Evolutionary conservation across 2,888 invertebrate species (phyloP).

Genomic region (Entomobrya multifasciata): DNA sequence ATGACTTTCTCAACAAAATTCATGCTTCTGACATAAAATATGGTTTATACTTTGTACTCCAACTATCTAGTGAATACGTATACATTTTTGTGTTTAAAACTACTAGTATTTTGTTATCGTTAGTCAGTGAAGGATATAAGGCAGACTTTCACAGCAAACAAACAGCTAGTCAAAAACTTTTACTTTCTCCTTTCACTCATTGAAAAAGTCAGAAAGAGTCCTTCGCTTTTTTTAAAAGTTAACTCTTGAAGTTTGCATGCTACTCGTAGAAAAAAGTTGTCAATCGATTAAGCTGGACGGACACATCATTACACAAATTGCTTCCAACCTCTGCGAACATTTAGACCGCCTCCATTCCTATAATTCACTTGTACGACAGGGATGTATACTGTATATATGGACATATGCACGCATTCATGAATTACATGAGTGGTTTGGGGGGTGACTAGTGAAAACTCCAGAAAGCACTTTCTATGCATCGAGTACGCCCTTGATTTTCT

Average conservation of each 20-base stretch:
- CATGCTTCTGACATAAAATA: too few species aligned
- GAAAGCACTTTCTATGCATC: neutral
- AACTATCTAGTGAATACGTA: too few species aligned
- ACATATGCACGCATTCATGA: neutral
- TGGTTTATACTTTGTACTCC: too few species aligned
- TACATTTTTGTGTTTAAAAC: too few species aligned
- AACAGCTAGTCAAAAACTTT: neutral
- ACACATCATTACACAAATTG: conserved; percentile 65
- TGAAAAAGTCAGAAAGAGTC: neutral
- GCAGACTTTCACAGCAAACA: too few species aligned
- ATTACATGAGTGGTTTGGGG: neutral
- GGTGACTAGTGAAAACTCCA: conserved; percentile 3
- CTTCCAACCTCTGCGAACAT: neutral
- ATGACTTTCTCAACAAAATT: neutral
- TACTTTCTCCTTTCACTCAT: neutral
- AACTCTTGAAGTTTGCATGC: neutral
- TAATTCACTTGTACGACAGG: neutral
- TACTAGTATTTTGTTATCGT: too few species aligned
- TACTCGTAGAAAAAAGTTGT: neutral
- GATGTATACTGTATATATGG: too few species aligned
- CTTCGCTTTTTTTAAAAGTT: neutral
- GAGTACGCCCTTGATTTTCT: conserved; percentile 18
- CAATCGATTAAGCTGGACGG: conserved; percentile 51
- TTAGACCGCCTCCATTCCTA: neutral
- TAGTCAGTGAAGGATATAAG: too few species aligned